These are phyloP conservation scores for Rallus limicola DNA, from an alignment of 2,113 vertebrate species.

Conservation along the genomic window DNA sequence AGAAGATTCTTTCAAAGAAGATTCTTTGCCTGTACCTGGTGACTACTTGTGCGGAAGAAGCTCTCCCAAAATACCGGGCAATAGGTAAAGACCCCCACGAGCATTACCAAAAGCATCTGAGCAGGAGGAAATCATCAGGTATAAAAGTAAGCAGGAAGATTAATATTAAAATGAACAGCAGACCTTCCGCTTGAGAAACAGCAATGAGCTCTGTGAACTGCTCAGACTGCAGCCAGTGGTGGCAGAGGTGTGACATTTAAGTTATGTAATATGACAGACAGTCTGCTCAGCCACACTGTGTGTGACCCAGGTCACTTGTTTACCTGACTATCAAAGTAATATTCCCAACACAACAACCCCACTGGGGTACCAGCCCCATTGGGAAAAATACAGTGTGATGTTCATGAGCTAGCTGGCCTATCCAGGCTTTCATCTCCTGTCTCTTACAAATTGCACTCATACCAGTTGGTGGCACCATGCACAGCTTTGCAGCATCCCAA, in stretches of 20 bases:
- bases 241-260: neutral
- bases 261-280: too few relatives aligned
- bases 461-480: neutral
- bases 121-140: neutral
- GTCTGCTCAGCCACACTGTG: neutral
- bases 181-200: neutral
- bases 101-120: neutral
- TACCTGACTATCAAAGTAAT: neutral
- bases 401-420: neutral
- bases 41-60: neutral
- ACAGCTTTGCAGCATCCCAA: neutral
- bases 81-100: neutral
- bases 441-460: neutral
- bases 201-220: neutral
- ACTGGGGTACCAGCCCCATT: neutral
- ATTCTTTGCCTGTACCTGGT: neutral
- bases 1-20: too few relatives aligned
- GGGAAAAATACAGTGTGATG: neutral
- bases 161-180: neutral
- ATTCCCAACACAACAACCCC: neutral
- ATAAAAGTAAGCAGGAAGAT: neutral
- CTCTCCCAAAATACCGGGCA: neutral
- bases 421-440: neutral
- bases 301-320: neutral
- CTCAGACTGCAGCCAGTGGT: neutral